These are phyloP conservation scores for Hermaeophaga mercurialis DNA, from an alignment of 2,888 invertebrate species.

Conservation along the genomic window DNA sequence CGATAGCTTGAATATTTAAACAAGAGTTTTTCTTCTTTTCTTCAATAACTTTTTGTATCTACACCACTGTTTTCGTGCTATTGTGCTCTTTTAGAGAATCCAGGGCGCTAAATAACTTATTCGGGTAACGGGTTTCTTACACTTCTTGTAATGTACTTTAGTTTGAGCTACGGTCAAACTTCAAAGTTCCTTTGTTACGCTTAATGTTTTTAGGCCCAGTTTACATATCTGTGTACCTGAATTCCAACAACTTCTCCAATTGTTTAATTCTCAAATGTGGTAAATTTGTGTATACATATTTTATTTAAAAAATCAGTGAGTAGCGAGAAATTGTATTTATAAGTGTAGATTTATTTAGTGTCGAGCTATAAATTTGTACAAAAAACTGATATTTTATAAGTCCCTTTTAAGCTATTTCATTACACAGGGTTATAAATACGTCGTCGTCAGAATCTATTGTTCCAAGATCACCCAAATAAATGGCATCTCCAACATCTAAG, in stretches of 20 bases:
- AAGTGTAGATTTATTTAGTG: no score
- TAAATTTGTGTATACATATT: no score
- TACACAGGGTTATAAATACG: neutral
- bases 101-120: conserved; percentile 33
- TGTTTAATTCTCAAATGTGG: no score
- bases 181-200: neutral
- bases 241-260: no score
- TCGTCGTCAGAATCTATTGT: conserved; percentile 38
- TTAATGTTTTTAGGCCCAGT: no score
- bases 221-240: no score
- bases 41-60: neutral
- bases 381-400: neutral
- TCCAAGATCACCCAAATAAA: conserved; percentile 45
- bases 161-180: neutral
- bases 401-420: neutral
- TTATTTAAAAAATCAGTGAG: no score
- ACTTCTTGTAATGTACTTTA: conserved; percentile 16
- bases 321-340: no score
- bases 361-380: no score
- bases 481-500: conserved; percentile 32
- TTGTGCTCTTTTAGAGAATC: neutral
- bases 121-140: conserved; percentile 25
- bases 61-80: neutral
- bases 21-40: no score
- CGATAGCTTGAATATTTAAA: no score